Evolutionary conservation across 2,113 vertebrate genomes (phyloP).

Genomic region (Bubo bubo): DNA sequence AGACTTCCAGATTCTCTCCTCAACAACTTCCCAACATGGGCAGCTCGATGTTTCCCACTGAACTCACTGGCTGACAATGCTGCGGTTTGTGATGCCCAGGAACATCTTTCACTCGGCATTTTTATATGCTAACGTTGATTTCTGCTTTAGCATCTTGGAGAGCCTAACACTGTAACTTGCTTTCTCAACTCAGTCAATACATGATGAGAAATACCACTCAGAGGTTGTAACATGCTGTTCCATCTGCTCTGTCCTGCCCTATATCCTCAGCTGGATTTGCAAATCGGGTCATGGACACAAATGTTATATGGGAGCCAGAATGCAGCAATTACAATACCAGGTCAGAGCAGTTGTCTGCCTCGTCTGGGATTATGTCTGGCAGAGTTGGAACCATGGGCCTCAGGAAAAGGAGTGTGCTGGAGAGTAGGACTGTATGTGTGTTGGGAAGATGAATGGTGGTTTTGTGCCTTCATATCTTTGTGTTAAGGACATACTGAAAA

Average conservation of each 20-base stretch:
- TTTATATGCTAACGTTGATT: background rate
- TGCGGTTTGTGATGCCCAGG: background rate
- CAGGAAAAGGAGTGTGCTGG: background rate
- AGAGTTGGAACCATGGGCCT: background rate
- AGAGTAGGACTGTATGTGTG: background rate
- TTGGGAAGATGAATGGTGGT: background rate
- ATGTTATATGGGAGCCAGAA: background rate
- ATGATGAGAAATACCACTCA: background rate
- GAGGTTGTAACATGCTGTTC: background rate
- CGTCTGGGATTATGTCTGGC: background rate
- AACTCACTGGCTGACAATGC: background rate
- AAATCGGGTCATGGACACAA: background rate
- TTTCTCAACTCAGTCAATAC: background rate
- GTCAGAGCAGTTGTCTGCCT: slow-evolving; percentile 1
- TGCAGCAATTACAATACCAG: background rate
- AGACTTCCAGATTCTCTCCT: background rate
- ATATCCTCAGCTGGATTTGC: background rate
- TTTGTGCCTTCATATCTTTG: background rate
- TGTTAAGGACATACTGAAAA: background rate
- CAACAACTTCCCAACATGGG: background rate
- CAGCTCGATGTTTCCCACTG: background rate
- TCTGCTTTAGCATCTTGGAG: slow-evolving; percentile 4
- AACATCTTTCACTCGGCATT: background rate
- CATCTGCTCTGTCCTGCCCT: background rate
- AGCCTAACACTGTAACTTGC: background rate